Evolutionary conservation across 2,797 vertebrate genomes (phyloP).

Genomic region (Selene dorsalis): DNA sequence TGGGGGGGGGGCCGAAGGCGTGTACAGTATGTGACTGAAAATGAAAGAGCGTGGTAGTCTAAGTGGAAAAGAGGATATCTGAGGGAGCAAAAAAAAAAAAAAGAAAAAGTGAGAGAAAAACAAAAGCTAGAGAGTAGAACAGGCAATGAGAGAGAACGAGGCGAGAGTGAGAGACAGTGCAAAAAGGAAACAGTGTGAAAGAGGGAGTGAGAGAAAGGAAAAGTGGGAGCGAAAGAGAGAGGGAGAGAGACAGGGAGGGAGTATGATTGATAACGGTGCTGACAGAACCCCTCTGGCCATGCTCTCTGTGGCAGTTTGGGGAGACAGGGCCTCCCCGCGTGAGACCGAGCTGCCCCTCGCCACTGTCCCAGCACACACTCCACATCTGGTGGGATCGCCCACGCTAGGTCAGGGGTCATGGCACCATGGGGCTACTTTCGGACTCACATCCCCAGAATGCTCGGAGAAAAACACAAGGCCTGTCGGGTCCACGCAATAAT

Average conservation of each 20-base stretch:
- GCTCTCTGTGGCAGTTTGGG: slow-evolving; percentile 86
- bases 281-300: slow-evolving; percentile 87
- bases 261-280: slow-evolving; percentile 87
- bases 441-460: slow-evolving; percentile 82
- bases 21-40: slow-evolving; percentile 56
- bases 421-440: slow-evolving; percentile 83
- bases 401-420: slow-evolving; percentile 81
- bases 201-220: slow-evolving; percentile 62
- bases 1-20: slow-evolving; percentile 40
- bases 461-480: slow-evolving; percentile 77
- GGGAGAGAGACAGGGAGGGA: slow-evolving; percentile 77
- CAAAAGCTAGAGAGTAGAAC: slow-evolving; percentile 66
- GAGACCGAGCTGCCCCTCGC: slow-evolving; percentile 84
- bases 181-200: slow-evolving; percentile 76
- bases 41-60: slow-evolving; percentile 39
- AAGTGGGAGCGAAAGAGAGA: slow-evolving; percentile 63
- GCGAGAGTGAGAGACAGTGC: slow-evolving; percentile 76
- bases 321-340: slow-evolving; percentile 85
- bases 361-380: slow-evolving; percentile 85
- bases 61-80: slow-evolving; percentile 69
- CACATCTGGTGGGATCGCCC: slow-evolving; percentile 87
- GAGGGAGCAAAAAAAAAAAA: slow-evolving; percentile 34
- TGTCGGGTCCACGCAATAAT: slow-evolving; percentile 74
- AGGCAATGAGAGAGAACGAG: slow-evolving; percentile 57
- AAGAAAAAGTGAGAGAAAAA: slow-evolving; percentile 66